These are phyloP conservation scores for Watsonalla binaria DNA, from an alignment of 2,888 invertebrate species.

Conservation along the genomic window DNA sequence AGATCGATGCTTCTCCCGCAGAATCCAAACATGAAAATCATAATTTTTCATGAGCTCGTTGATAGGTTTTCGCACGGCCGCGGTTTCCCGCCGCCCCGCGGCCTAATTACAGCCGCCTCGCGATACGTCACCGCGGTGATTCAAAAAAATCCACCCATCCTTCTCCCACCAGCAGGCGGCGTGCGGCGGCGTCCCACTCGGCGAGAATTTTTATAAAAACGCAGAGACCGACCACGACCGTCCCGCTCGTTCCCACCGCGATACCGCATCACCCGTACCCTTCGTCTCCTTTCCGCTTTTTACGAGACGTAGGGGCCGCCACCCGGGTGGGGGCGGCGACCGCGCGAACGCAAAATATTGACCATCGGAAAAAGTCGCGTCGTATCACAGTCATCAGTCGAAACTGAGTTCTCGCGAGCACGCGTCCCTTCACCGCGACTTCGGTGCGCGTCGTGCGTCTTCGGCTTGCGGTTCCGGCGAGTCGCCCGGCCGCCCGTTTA, in stretches of 20 bases:
- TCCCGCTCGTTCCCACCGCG: conserved; percentile 73
- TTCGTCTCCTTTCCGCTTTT: conserved; percentile 80
- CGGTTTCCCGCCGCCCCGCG: conserved; percentile 78
- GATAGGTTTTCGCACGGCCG: conserved; percentile 76
- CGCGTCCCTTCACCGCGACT: conserved; percentile 67
- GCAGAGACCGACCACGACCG: conserved; percentile 72
- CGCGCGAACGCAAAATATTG: conserved; percentile 80
- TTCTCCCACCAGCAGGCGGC: conserved; percentile 47
- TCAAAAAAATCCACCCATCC: conserved; percentile 76
- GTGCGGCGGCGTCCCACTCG: conserved; percentile 57
- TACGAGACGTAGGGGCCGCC: conserved; percentile 78
- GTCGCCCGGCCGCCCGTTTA: conserved; percentile 54
- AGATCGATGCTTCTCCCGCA: conserved; percentile 26
- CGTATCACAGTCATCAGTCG: conserved; percentile 80
- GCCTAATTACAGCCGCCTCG: conserved; percentile 74
- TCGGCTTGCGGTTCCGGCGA: conserved; percentile 71
- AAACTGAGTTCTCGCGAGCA: conserved; percentile 73
- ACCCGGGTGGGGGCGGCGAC: conserved; percentile 75
- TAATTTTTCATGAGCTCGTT: conserved; percentile 78
- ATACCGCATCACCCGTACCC: conserved; percentile 65
- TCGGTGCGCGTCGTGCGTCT: conserved; percentile 73
- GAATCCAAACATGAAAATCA: conserved; percentile 69
- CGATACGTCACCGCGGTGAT: conserved; percentile 75
- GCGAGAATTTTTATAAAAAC: conserved; percentile 77
- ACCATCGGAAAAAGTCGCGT: conserved; percentile 80